Evolutionary conservation across 2,113 vertebrate genomes (phyloP), one percentile per base, ranked within the genome.

Genomic region (human): DNA sequence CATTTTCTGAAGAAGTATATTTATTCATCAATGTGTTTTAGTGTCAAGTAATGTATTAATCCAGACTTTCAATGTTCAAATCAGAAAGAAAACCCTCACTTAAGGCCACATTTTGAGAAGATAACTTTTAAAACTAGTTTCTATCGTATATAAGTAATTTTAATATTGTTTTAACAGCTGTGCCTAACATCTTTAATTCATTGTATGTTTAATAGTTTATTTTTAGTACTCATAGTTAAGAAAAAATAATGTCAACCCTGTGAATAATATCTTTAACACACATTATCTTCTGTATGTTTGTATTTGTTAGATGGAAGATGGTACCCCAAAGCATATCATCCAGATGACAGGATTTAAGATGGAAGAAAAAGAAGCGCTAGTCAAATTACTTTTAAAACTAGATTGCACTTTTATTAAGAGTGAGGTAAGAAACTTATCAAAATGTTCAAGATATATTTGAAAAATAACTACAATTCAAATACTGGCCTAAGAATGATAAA

Each of bases 281-380:
- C 90, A 30, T 76, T 93, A 8, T 84, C 64, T 82, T 97, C n/a
- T 83, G 22, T 96, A 14, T 95, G 4, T 96, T 73, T 97, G 3
- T 94, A 17, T 82, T 27, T 96, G 10, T 64, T 97, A 99, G 99
- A 98, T 98, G 99, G 98, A 97, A 79, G 73, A 86, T 32, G 48
- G 2, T 11, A 0, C 43, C 25, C 90, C 96, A 89, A 98, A 98
- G 43, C 98, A 86, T 43, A 81, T 98, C 91, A 98, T 99, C 88
- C 99, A 99, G 1, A 90, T 99, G 78, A 99, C 99, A 27, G 99
- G 99, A 48, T 99, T 99, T 98, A 98, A 97, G 64, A 96, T 98
- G 35, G 23, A 81, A 52, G 99, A 99, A 95, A 99, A 98, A 23
- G 68, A 57, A 73, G 89, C 85, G 0, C 91, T 99, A 3, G 78